phyloP scores from a whole-genome alignment of 2,888 invertebrate genomes.

The Yponomeuta sedellus region DNA sequence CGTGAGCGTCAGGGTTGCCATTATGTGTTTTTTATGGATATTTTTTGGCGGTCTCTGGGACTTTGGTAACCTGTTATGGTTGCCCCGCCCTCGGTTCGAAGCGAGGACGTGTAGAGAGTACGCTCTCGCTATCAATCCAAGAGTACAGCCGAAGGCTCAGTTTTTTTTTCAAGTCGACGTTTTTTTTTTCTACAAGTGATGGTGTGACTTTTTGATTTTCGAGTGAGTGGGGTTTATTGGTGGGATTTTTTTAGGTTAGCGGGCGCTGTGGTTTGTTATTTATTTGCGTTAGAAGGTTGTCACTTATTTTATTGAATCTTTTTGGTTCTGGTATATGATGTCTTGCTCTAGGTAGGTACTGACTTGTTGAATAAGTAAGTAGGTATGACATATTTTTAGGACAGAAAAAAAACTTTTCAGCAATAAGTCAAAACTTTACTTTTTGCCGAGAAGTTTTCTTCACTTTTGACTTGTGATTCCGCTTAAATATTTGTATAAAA shows the following conservation, averaged over 20 bases:
- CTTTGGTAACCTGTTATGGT: conserved; percentile 70
- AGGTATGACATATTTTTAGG: neutral
- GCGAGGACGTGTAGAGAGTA: conserved; percentile 51
- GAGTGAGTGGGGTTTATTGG: conserved; percentile 10
- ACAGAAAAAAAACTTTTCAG: neutral
- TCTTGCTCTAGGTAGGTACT: too few relatives aligned
- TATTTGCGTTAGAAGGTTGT: neutral
- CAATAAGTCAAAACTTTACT: too few relatives aligned
- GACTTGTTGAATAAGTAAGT: neutral
- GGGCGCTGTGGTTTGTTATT: neutral
- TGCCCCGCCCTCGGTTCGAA: conserved; percentile 62
- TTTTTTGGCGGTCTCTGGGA: conserved; percentile 69
- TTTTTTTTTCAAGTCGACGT: conserved; percentile 46
- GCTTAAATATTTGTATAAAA: too few relatives aligned
- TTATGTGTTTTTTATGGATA: conserved; percentile 75
- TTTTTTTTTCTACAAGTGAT: conserved; percentile 57
- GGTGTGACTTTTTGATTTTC: conserved; percentile 47
- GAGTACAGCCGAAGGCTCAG: conserved; percentile 56
- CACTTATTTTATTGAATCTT: neutral
- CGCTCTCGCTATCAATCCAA: conserved; percentile 59
- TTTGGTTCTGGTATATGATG: neutral
- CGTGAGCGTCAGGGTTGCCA: conserved; percentile 65
- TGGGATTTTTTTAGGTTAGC: neutral
- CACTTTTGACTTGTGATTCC: too few relatives aligned
- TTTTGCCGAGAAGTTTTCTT: too few relatives aligned